Evolutionary conservation across 1,140 invertebrate species (phyloP).

Genomic region (Mercenaria mercenaria): DNA sequence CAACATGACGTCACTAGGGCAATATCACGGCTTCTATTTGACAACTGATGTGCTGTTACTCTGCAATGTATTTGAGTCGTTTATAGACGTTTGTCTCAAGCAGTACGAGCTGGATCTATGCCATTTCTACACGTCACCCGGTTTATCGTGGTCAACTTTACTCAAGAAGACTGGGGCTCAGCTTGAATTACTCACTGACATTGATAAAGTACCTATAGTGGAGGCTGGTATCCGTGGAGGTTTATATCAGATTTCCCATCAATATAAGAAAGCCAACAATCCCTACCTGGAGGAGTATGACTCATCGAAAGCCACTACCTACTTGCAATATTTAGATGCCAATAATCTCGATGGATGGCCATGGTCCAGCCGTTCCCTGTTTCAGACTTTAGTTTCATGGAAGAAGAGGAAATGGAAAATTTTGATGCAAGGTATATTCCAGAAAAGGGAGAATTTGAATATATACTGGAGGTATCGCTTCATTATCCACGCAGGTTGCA

Average conservation of each 20-base stretch:
- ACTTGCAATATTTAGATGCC: conserved; percentile 43
- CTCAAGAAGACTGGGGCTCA: conserved; percentile 67
- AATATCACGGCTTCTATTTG: conserved; percentile 37
- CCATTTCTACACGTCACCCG: conserved; percentile 57
- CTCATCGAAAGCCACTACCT: conserved; percentile 6
- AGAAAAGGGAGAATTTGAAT: conserved; percentile 85
- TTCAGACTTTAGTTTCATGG: conserved; percentile 83
- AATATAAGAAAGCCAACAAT: conserved; percentile 73
- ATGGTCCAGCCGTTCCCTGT: conserved; percentile 69
- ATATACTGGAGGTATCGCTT: conserved; percentile 87
- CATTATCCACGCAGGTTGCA: conserved; percentile 85
- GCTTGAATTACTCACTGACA: conserved; percentile 74
- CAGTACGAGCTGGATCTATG: conserved; percentile 32
- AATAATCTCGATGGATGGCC: conserved; percentile 74
- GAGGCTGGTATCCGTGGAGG: conserved; percentile 78
- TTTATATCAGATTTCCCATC: conserved; percentile 65
- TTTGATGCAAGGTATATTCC: conserved; percentile 81
- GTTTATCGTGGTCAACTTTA: conserved; percentile 68
- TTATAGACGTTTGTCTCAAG: neutral
- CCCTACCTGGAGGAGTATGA: conserved; percentile 65
- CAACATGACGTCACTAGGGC: neutral
- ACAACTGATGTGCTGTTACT: conserved; percentile 31
- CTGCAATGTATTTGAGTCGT: conserved; percentile 32
- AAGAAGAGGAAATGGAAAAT: conserved; percentile 75
- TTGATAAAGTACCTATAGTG: conserved; percentile 73